Conservation (phyloP, 2,888 invertebrate species). For the Neoascia interrupta region DNA sequence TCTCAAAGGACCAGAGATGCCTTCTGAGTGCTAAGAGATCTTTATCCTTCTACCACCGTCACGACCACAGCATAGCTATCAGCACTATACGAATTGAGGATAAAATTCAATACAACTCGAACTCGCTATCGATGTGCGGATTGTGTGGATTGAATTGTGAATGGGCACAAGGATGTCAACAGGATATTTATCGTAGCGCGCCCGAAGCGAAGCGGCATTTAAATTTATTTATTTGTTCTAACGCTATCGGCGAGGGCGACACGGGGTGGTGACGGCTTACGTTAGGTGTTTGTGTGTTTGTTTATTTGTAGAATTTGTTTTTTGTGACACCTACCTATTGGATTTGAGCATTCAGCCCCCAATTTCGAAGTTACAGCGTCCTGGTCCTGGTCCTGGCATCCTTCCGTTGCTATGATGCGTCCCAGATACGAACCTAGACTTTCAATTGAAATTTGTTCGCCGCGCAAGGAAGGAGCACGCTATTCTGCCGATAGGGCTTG, state of each 20-base stretch:
- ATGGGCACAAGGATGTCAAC: slow-evolving; percentile 44
- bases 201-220: slow-evolving; percentile 13
- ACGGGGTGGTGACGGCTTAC: neutral
- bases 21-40: slow-evolving; percentile 33
- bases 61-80: slow-evolving; percentile 21
- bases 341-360: neutral
- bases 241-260: slow-evolving; percentile 24
- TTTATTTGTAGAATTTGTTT: no score
- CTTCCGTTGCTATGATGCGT: slow-evolving; percentile 26
- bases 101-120: slow-evolving; percentile 61
- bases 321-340: neutral
- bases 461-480: slow-evolving; percentile 29
- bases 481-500: slow-evolving; percentile 38
- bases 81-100: slow-evolving; percentile 9
- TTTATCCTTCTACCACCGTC: slow-evolving; percentile 31
- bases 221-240: slow-evolving; percentile 63
- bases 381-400: no score
- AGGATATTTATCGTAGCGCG: slow-evolving; percentile 14
- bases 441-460: slow-evolving; percentile 60
- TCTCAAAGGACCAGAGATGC: slow-evolving; percentile 39
- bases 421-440: slow-evolving; percentile 35
- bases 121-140: slow-evolving; percentile 38
- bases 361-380: slow-evolving; percentile 17
- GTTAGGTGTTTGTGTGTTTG: no score
- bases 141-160: slow-evolving; percentile 55